Evolutionary conservation across 1,140 invertebrate genomes (phyloP).

Genomic region (Leptinotarsa undecemlineata): DNA sequence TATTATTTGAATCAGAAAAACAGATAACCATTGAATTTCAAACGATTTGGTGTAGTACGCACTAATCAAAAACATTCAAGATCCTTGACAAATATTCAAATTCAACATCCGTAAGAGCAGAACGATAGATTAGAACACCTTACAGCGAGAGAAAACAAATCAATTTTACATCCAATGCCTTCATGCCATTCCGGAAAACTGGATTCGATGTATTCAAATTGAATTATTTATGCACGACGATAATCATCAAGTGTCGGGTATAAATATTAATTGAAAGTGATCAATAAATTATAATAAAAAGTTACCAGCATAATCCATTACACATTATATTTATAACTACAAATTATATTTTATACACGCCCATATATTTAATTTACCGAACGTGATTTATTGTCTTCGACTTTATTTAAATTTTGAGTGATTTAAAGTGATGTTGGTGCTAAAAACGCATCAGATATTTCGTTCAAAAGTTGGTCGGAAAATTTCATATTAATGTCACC

Average conservation of each 20-base stretch:
- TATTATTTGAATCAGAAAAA: too few relatives aligned
- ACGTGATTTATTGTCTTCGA: background rate
- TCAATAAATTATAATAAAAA: background rate
- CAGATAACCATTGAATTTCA: too few relatives aligned
- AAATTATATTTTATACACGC: constrained; percentile 1
- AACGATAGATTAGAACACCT: too few relatives aligned
- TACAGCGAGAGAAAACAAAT: too few relatives aligned
- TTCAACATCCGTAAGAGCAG: too few relatives aligned
- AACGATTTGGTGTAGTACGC: too few relatives aligned
- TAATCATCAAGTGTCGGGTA: background rate
- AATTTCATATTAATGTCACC: too few relatives aligned
- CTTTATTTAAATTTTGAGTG: constrained; percentile 6
- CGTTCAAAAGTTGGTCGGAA: too few relatives aligned
- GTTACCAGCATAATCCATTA: constrained; percentile 3
- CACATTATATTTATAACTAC: constrained; percentile 9
- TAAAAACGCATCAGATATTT: background rate
- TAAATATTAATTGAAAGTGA: background rate
- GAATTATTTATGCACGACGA: background rate
- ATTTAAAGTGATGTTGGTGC: background rate
- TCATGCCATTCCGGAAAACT: background rate
- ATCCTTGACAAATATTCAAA: too few relatives aligned
- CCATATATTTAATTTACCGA: background rate
- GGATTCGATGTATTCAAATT: background rate
- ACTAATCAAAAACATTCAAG: too few relatives aligned
- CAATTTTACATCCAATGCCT: background rate